Base-by-base conservation (phyloP, 2,888 invertebrate species). In the Polietes domitor region DNA sequence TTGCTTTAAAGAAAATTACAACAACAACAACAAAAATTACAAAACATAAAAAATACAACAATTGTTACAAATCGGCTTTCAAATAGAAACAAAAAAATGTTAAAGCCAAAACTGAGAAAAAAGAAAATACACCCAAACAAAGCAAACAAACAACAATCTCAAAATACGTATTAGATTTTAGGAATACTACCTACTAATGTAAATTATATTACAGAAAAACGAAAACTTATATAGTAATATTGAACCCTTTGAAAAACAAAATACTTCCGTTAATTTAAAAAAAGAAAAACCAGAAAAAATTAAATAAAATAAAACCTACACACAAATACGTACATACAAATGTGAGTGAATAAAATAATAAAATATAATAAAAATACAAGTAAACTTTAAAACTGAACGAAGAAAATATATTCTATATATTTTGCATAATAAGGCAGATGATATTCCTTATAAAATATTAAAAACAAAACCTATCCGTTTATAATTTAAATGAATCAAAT, bases 81-180 rank as follows among this genome's bases (percentile, higher is more conserved):
- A 72, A 73, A 61, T 65, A 19, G 72, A 68, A 65, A 79, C 15
- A 65, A 41, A 76, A 76, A 41, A 58, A 32, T 5, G 15, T 3
- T 37, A 77, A 65, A 50, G 63, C 63, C 43, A 72, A 77, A 77
- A 63, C 78, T 68, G 76, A 85, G 85, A 81, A 26, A 32, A 0
- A 70, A 26, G 43, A 17, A 63, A 63, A 32, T 32, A 3, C 5
- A 1, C 58, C 26, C 9, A 83, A 28, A 55, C 26, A 41, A 26
- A 43, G 15, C 17, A 71, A 43, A 77, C 87, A 86, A 87, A 83
- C 87, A 86, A 81, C 81, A 89, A 88, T 88, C 88, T 87, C 89
- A 89, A 89, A 90, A 92, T 92, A 92, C 92, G 92, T 92, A 92
- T 90, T 92, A 92, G 91, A 77, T 87, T 82, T 89, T 91, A 91